A percentile compares a stretch with the other conserved stretches of the same genome.
These are phyloP conservation scores for Eupithecia abbreviata DNA, from an alignment of 2,888 invertebrate genomes.

Conservation along the genomic window DNA sequence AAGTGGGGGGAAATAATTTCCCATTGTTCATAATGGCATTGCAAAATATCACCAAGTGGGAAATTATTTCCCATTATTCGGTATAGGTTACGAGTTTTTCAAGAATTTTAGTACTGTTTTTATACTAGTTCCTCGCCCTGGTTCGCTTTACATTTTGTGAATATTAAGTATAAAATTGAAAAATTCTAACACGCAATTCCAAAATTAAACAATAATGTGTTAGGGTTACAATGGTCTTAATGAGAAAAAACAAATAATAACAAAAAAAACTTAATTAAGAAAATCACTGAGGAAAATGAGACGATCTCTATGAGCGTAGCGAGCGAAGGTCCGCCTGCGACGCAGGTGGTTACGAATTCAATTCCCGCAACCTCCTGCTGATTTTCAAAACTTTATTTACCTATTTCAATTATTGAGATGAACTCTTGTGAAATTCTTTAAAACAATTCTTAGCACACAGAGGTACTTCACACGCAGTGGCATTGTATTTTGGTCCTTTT, in stretches of 20 bases:
- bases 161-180: conserved; percentile 6
- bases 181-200: conserved; percentile 14
- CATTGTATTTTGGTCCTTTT: conserved; percentile 42
- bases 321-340: conserved; percentile 19
- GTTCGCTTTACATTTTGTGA: conserved; percentile 25
- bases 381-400: too few species aligned
- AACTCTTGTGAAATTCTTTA: conserved; percentile 27
- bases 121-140: conserved; percentile 31
- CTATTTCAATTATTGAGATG: conserved; percentile 14
- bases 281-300: conserved; percentile 13
- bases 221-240: conserved; percentile 16
- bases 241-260: conserved; percentile 15
- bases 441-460: conserved; percentile 40
- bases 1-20: conserved; percentile 34
- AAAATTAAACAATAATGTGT: conserved; percentile 17
- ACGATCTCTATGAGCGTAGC: conserved; percentile 17
- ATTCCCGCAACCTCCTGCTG: too few species aligned
- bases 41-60: conserved; percentile 34
- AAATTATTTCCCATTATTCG: conserved; percentile 36
- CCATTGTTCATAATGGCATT: conserved; percentile 33
- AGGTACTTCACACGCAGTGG: conserved; percentile 38
- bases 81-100: conserved; percentile 23
- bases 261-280: conserved; percentile 16
- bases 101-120: conserved; percentile 25
- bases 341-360: too few species aligned